Percentiles rank a stretch among this genome's conserved stretches.
Evolutionary conservation across 2,888 invertebrate species (phyloP).

Genomic region (Keiferia lycopersicella): DNA sequence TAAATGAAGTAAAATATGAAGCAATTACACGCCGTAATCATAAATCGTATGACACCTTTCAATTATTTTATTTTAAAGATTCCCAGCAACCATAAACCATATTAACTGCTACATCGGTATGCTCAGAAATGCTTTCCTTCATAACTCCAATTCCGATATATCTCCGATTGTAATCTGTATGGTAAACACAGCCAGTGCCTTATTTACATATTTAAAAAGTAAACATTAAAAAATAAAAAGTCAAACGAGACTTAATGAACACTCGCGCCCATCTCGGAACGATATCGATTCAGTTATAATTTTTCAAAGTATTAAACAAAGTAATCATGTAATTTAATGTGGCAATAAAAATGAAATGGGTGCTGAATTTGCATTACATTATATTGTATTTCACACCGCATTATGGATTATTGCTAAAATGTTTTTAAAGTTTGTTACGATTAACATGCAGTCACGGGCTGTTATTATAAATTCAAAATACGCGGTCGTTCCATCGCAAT

Average conservation of each 20-base stretch:
- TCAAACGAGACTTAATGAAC: conserved; percentile 26
- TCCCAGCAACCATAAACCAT: conserved; percentile 27
- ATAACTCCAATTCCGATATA: conserved; percentile 34
- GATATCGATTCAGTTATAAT: conserved; percentile 25
- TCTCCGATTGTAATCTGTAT: conserved; percentile 38
- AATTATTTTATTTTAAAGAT: conserved; percentile 23
- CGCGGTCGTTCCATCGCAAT: not conserved
- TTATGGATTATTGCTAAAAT: conserved; percentile 27
- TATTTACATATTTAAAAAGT: conserved; percentile 42
- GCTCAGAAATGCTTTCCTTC: conserved; percentile 27
- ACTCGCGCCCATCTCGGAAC: conserved; percentile 25
- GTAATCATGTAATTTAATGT: conserved; percentile 31
- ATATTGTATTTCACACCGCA: conserved; percentile 25
- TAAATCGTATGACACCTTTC: conserved; percentile 14
- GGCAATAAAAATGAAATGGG: conserved; percentile 21
- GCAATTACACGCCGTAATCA: conserved; percentile 7
- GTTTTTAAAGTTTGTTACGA: conserved; percentile 16
- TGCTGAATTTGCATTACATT: conserved; percentile 25
- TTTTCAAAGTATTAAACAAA: conserved; percentile 29
- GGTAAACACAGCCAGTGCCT: conserved; percentile 38
- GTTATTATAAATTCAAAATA: conserved; percentile 14
- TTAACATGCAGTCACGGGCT: not conserved
- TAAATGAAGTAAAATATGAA: not conserved
- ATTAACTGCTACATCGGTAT: conserved; percentile 24
- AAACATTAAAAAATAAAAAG: conserved; percentile 31